Percentiles rank a stretch among this genome's conserved stretches.
Conservation (phyloP, 2,113 vertebrate genomes). For the Anser brachyrhynchus region DNA sequence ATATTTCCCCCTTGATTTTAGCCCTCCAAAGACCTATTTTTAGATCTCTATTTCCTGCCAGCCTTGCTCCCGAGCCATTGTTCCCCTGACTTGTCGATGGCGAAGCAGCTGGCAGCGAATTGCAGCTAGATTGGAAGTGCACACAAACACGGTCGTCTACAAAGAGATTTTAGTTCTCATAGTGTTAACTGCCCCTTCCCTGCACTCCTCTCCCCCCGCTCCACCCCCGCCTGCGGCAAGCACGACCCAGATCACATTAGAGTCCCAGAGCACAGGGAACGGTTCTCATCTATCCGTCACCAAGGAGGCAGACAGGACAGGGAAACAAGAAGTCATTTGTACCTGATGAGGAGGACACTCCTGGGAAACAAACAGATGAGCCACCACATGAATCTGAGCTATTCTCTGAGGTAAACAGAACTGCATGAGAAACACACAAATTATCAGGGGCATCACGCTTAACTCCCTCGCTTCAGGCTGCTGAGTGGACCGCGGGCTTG, state of each 20-base stretch:
- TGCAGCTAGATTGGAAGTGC: constrained; percentile 36
- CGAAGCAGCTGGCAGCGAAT: constrained; percentile 35
- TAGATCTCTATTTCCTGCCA: constrained; percentile 36
- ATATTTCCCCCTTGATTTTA: constrained; percentile 16
- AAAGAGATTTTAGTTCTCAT: constrained; percentile 70
- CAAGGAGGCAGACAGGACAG: constrained; percentile 84
- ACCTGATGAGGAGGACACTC: constrained; percentile 90
- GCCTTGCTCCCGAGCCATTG: not conserved
- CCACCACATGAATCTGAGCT: constrained; percentile 86
- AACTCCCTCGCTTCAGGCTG: constrained; percentile 74
- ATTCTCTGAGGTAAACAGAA: constrained; percentile 89
- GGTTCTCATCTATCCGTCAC: constrained; percentile 90
- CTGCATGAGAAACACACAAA: constrained; percentile 91
- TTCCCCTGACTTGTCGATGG: constrained; percentile 10
- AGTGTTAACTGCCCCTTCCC: constrained; percentile 71
- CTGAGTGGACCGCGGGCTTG: constrained; percentile 66
- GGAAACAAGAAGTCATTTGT: constrained; percentile 92
- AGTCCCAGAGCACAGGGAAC: constrained; percentile 82
- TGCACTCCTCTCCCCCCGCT: constrained; percentile 12
- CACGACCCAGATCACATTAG: constrained; percentile 86
- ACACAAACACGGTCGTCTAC: constrained; percentile 55
- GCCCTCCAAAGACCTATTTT: constrained; percentile 52
- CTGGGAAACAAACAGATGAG: constrained; percentile 94
- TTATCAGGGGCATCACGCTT: constrained; percentile 83
- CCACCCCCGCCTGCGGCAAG: constrained; percentile 68